Evolutionary conservation across 1,140 invertebrate genomes (phyloP).

Genomic region (Lucilia cuprina): DNA sequence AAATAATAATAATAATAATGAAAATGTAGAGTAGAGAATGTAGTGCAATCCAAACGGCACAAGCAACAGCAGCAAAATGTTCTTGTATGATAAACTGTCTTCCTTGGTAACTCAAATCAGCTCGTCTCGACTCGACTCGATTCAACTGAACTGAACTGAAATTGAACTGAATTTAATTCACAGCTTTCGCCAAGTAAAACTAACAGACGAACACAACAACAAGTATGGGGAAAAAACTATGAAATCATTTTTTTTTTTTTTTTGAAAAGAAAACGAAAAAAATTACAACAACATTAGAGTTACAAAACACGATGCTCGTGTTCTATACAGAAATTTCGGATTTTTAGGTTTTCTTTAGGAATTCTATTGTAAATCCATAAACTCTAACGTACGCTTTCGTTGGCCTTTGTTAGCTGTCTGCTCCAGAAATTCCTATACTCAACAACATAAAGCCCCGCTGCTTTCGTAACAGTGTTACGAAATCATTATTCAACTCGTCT

Average conservation of each 20-base stretch:
- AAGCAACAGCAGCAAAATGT: slow-evolving; percentile 10
- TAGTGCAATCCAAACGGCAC: neutral
- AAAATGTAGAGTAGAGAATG: neutral
- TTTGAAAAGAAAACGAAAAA: neutral
- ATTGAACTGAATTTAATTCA: slow-evolving; percentile 7
- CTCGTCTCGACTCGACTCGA: neutral
- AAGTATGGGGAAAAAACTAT: too few relatives aligned
- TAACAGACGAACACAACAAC: neutral
- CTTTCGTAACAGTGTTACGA: slow-evolving; percentile 17
- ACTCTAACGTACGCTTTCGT: slow-evolving; percentile 28
- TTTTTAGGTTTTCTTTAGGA: neutral
- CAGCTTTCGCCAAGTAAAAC: neutral
- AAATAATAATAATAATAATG: too few relatives aligned
- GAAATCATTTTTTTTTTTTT: neutral
- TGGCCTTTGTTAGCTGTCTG: slow-evolving; percentile 33
- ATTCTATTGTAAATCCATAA: slow-evolving; percentile 6
- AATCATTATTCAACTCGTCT: neutral
- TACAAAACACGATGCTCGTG: neutral
- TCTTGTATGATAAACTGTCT: neutral
- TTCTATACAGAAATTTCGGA: neutral
- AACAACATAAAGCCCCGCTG: neutral
- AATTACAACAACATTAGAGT: neutral
- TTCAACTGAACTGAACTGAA: neutral
- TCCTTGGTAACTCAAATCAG: neutral
- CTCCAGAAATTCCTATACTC: slow-evolving; percentile 31